Evolutionary conservation across 1,140 invertebrate species (phyloP).

Genomic region (Drosophila pseudoananassae): DNA sequence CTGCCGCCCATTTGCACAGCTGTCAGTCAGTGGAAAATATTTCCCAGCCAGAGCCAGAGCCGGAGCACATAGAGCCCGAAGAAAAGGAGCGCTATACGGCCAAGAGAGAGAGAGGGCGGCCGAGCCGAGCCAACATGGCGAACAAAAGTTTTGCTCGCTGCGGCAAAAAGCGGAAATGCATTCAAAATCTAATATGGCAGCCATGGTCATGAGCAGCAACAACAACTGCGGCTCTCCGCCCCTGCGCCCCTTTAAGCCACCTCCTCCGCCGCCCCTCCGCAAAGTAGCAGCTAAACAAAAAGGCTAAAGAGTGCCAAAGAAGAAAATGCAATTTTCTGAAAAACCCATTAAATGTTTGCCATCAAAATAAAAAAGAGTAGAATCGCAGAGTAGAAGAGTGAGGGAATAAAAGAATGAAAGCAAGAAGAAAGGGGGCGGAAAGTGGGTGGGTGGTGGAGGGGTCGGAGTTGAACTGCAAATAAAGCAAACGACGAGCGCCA

Average conservation of each 20-base stretch:
- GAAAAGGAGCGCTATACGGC: background rate
- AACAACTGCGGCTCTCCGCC: slow-evolving; percentile 13
- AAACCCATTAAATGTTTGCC: slow-evolving; percentile 83
- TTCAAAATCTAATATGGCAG: slow-evolving; percentile 84
- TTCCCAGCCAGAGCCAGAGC: slow-evolving; percentile 16
- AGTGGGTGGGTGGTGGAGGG: slow-evolving; percentile 22
- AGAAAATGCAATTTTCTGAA: slow-evolving; percentile 84
- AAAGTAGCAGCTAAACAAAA: slow-evolving; percentile 79
- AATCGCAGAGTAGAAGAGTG: slow-evolving; percentile 16
- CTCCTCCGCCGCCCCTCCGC: slow-evolving; percentile 5
- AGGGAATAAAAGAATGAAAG: slow-evolving; percentile 41
- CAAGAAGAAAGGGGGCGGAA: slow-evolving; percentile 5
- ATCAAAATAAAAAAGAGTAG: slow-evolving; percentile 47
- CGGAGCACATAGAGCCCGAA: slow-evolving; percentile 33
- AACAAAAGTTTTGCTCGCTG: slow-evolving; percentile 78
- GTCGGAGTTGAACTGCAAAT: slow-evolving; percentile 62
- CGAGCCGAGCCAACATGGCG: slow-evolving; percentile 62
- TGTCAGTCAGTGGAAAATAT: slow-evolving; percentile 80
- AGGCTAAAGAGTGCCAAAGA: slow-evolving; percentile 79
- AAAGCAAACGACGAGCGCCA: slow-evolving; percentile 65
- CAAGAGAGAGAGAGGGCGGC: background rate
- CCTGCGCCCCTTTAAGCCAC: background rate
- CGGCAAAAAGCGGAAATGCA: slow-evolving; percentile 83
- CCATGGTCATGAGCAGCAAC: slow-evolving; percentile 81
- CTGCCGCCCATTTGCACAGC: slow-evolving; percentile 69